These are phyloP conservation scores for Xerus rutilus DNA, from an alignment of 2,797 vertebrate species.

Conservation along the genomic window DNA sequence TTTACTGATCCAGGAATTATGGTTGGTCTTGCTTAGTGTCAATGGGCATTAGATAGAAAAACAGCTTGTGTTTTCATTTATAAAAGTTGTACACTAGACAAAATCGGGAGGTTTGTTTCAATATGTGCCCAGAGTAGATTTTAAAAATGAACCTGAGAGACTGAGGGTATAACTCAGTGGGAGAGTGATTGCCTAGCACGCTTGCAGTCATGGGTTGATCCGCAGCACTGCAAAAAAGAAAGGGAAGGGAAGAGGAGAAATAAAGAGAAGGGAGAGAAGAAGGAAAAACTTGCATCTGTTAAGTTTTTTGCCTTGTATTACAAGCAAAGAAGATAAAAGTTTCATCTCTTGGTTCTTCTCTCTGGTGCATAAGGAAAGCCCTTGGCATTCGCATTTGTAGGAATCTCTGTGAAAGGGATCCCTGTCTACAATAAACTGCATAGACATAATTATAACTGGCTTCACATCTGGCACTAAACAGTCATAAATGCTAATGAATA, in stretches of 20 bases:
- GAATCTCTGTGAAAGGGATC: conserved; percentile 28
- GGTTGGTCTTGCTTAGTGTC: not conserved
- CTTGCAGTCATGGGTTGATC: not conserved
- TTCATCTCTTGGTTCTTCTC: not conserved
- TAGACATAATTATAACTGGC: conserved; percentile 51
- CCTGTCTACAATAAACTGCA: conserved; percentile 21
- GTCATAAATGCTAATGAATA: conserved; percentile 33
- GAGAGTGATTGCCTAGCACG: not conserved
- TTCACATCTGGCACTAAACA: conserved; percentile 33
- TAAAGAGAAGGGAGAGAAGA: too few species aligned
- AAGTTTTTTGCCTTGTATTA: not conserved
- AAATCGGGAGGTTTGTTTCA: conserved; percentile 32
- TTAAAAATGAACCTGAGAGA: not conserved
- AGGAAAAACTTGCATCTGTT: not conserved
- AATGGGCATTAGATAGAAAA: conserved; percentile 15
- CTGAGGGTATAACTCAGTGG: not conserved
- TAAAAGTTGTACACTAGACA: not conserved
- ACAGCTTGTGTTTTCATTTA: not conserved
- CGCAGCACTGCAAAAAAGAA: not conserved
- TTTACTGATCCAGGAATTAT: not conserved
- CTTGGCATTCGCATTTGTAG: not conserved
- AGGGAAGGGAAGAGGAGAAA: not conserved
- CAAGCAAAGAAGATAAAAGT: conserved; percentile 7
- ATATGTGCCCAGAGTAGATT: not conserved
- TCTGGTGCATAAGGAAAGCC: not conserved